These are phyloP conservation scores for Drosophila mettleri DNA, from an alignment of 2,888 invertebrate species.

Conservation along the genomic window DNA sequence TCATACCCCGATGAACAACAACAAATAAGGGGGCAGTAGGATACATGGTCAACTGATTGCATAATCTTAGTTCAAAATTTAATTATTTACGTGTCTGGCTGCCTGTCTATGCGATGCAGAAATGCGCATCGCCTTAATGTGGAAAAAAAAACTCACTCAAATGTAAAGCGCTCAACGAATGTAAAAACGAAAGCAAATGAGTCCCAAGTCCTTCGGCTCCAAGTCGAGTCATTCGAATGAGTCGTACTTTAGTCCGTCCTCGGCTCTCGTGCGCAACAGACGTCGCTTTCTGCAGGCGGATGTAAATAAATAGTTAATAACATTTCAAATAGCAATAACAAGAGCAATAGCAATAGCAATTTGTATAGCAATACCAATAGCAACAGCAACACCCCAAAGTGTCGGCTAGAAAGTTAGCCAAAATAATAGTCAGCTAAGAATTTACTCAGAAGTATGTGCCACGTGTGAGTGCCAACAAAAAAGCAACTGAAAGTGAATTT, in stretches of 20 bases:
- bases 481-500: constrained; percentile 30
- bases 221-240: constrained; percentile 23
- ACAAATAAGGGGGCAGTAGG: not conserved
- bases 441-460: not conserved
- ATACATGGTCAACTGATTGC: not conserved
- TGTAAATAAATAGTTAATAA: constrained; percentile 20
- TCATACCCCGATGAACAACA: not conserved
- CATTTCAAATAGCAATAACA: constrained; percentile 31
- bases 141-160: constrained; percentile 37
- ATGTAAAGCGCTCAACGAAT: constrained; percentile 31
- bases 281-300: constrained; percentile 55
- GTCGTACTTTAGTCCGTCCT: constrained; percentile 80
- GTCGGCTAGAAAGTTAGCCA: constrained; percentile 63
- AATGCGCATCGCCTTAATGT: not conserved
- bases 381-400: constrained; percentile 6
- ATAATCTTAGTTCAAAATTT: constrained; percentile 8
- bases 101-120: constrained; percentile 3
- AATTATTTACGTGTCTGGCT: constrained; percentile 3
- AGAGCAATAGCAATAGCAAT: constrained; percentile 27
- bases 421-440: constrained; percentile 23
- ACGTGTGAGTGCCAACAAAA: constrained; percentile 19
- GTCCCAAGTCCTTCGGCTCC: constrained; percentile 43
- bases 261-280: constrained; percentile 79
- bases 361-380: constrained; percentile 27
- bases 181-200: constrained; percentile 31